phyloP scores from a whole-genome alignment of 2,113 vertebrate species.

The Pontoporia blainvillei region DNA sequence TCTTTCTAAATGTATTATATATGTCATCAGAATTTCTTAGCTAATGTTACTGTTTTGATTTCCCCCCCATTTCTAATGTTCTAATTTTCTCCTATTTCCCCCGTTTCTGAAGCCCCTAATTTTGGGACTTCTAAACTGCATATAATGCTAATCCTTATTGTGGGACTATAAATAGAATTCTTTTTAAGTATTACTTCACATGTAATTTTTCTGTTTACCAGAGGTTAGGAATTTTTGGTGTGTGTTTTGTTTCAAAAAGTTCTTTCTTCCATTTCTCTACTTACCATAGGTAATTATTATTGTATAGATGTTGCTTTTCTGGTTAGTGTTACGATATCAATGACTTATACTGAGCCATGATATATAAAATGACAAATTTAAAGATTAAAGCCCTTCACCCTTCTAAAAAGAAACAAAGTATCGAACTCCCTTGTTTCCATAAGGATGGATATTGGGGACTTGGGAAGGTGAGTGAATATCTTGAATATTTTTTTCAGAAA shows the following conservation, averaged over 20 bases:
- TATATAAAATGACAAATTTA: slow-evolving; percentile 2
- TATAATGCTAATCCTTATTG: slow-evolving; percentile 37
- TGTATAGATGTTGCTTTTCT: slow-evolving; percentile 14
- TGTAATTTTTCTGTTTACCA: slow-evolving; percentile 35
- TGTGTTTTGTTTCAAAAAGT: slow-evolving; percentile 51
- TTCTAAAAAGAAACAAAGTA: slow-evolving; percentile 20
- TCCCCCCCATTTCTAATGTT: not conserved
- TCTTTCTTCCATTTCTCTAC: slow-evolving; percentile 19
- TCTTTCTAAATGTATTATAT: slow-evolving; percentile 33
- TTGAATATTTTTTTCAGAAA: slow-evolving; percentile 31
- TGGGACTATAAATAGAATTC: slow-evolving; percentile 20
- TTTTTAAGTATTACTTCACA: slow-evolving; percentile 15
- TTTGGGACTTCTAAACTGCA: not conserved
- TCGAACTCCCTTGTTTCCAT: not conserved
- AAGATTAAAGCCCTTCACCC: not conserved
- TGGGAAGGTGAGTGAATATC: not conserved
- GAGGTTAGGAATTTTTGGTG: not conserved
- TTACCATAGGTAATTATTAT: slow-evolving; percentile 29
- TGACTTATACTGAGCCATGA: slow-evolving; percentile 43
- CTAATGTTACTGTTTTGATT: not conserved
- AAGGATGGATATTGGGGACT: not conserved
- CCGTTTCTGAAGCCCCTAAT: not conserved
- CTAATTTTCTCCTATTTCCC: not conserved
- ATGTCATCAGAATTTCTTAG: slow-evolving; percentile 13
- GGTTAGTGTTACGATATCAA: slow-evolving; percentile 52